Percentiles rank a stretch among this genome's conserved stretches.
Evolutionary conservation across 2,113 vertebrate species (phyloP).

Genomic region (Rhea americana): DNA sequence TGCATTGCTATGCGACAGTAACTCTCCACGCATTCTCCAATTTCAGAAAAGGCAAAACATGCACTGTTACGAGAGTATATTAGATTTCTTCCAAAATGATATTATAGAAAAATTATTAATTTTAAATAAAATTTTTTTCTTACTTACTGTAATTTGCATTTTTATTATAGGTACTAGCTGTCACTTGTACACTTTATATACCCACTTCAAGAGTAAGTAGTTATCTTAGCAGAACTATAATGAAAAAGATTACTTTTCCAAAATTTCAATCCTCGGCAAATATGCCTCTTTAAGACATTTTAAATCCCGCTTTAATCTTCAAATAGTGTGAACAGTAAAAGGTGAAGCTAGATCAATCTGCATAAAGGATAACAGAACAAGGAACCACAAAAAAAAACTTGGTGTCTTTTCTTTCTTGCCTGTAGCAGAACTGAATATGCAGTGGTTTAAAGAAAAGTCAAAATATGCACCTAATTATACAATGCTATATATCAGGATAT

Average conservation of each 20-base stretch:
- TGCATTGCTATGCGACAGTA: not conserved
- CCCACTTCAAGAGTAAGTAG: not conserved
- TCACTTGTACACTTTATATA: not conserved
- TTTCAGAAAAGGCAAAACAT: not conserved
- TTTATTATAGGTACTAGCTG: not conserved
- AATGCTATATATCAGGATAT: not conserved
- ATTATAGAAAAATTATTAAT: not conserved
- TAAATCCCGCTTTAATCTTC: not conserved
- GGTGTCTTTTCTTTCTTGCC: not conserved
- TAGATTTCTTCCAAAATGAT: not conserved
- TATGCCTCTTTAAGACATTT: not conserved
- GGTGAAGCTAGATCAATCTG: not conserved
- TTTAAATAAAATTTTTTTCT: fast-evolving
- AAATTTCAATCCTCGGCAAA: not conserved
- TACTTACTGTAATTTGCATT: not conserved
- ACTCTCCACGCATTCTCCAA: not conserved
- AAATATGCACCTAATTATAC: not conserved
- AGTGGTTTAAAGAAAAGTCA: not conserved
- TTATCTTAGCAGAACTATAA: not conserved
- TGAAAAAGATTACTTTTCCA: not conserved
- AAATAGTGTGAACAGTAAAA: not conserved
- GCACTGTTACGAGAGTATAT: not conserved
- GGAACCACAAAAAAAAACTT: not conserved
- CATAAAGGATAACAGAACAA: conserved; percentile 8
- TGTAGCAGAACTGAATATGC: not conserved